A percentile compares a stretch with the other conserved stretches of the same genome.
Conservation (phyloP, 2,113 vertebrate genomes). For the Sphaerodactylus townsendi region DNA sequence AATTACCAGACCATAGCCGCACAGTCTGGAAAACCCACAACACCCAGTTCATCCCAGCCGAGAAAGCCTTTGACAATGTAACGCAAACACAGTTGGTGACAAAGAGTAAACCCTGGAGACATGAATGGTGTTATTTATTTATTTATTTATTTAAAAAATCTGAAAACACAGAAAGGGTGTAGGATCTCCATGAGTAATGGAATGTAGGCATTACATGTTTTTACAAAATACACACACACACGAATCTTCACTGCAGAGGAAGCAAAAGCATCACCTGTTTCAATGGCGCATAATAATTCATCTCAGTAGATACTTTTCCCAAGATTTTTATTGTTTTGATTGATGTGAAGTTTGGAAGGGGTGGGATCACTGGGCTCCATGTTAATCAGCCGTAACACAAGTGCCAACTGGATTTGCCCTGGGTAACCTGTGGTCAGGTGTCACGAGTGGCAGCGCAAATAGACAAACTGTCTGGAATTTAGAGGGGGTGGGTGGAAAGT, state of each 20-base stretch:
- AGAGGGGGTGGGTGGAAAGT: no score
- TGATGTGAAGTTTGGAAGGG: background rate
- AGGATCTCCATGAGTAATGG: background rate
- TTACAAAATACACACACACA: background rate
- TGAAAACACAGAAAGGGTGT: conserved; percentile 12
- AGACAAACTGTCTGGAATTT: no score
- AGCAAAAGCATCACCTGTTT: background rate
- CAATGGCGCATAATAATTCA: background rate
- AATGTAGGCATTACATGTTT: background rate
- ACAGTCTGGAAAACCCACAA: no score
- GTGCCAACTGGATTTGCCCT: no score
- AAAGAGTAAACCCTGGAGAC: background rate
- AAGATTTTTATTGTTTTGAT: background rate
- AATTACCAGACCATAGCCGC: no score
- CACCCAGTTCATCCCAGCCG: no score
- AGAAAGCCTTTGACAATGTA: no score
- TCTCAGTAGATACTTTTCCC: background rate
- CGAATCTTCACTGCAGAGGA: background rate
- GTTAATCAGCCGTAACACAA: background rate
- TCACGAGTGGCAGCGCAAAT: background rate
- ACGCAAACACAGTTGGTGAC: no score
- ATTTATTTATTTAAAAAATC: background rate
- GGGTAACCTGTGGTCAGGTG: background rate
- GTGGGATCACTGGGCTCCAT: no score
- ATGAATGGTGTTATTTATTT: background rate